Percentiles rank a stretch among this genome's conserved stretches.
Conservation (phyloP, 2,113 vertebrate species). For the Camelus dromedarius region DNA sequence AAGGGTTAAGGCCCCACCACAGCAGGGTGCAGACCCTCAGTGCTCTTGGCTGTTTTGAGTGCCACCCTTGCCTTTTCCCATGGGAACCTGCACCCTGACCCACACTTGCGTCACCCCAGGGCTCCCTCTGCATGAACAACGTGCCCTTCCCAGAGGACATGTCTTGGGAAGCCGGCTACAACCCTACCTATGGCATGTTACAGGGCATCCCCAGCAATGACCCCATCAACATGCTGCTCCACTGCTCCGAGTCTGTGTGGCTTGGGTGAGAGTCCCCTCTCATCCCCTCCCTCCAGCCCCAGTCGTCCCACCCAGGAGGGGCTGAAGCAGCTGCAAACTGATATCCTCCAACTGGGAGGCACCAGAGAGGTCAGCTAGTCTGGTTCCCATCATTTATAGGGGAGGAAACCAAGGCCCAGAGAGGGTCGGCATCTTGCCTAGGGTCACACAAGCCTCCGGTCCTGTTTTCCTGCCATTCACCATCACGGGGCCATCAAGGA, state of each 20-base stretch:
- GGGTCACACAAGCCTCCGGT: neutral
- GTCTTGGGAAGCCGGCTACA: slow-evolving; percentile 92
- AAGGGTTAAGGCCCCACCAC: neutral
- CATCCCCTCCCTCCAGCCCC: neutral
- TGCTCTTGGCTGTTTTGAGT: neutral
- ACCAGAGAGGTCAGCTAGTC: neutral
- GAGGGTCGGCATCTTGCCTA: neutral
- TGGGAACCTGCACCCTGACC: accelerated
- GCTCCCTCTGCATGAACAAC: slow-evolving; percentile 97
- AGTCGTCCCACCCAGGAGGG: neutral
- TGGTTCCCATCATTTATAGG: neutral
- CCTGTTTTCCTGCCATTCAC: neutral
- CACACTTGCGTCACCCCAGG: slow-evolving; percentile 82
- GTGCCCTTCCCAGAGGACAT: slow-evolving; percentile 94
- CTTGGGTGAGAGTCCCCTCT: slow-evolving; percentile 89
- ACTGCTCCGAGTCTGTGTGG: slow-evolving; percentile 95
- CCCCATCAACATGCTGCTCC: slow-evolving; percentile 95
- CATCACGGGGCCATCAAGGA: neutral
- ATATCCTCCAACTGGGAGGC: neutral
- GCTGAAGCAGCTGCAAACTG: neutral
- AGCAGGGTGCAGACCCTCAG: neutral
- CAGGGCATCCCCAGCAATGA: slow-evolving; percentile 98
- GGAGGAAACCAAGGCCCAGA: neutral
- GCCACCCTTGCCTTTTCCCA: neutral
- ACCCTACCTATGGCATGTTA: slow-evolving; percentile 97